These are phyloP conservation scores for Ceratosolen solmsi DNA, from an alignment of 1,140 invertebrate species.

Conservation along the genomic window DNA sequence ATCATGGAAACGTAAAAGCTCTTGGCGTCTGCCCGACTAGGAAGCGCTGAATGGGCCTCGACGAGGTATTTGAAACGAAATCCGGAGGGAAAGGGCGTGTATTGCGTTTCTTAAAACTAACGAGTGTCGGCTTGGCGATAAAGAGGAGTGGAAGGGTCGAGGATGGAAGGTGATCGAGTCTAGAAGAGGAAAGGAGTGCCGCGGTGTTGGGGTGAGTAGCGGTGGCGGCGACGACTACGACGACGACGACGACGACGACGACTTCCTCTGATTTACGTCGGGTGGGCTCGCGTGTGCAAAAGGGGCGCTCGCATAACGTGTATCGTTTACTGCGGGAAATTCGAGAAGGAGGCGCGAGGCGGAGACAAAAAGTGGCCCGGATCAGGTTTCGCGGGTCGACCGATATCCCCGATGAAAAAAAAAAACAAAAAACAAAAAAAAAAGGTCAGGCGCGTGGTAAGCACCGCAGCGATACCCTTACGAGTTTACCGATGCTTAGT, in stretches of 20 bases:
- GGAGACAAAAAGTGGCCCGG: constrained; percentile 34
- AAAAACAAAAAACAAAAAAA: constrained; percentile 36
- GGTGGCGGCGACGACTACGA: neutral
- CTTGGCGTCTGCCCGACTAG: no score
- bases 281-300: neutral
- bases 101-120: constrained; percentile 20
- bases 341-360: constrained; percentile 34
- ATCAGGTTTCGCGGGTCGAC: constrained; percentile 24
- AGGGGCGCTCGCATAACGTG: constrained; percentile 33
- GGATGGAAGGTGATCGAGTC: neutral
- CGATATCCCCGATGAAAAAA: neutral
- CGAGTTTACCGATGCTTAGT: neutral
- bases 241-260: neutral
- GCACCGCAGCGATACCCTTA: constrained; percentile 6
- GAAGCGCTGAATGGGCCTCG: no score
- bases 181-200: neutral
- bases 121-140: neutral
- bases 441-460: neutral
- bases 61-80: neutral
- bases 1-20: no score
- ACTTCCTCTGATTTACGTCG: constrained; percentile 43
- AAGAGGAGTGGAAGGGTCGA: neutral
- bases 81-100: neutral
- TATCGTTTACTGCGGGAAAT: constrained; percentile 48
- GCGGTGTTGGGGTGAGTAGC: neutral